These are phyloP conservation scores for Morone saxatilis DNA, from an alignment of 2,113 vertebrate species.

Conservation along the genomic window DNA sequence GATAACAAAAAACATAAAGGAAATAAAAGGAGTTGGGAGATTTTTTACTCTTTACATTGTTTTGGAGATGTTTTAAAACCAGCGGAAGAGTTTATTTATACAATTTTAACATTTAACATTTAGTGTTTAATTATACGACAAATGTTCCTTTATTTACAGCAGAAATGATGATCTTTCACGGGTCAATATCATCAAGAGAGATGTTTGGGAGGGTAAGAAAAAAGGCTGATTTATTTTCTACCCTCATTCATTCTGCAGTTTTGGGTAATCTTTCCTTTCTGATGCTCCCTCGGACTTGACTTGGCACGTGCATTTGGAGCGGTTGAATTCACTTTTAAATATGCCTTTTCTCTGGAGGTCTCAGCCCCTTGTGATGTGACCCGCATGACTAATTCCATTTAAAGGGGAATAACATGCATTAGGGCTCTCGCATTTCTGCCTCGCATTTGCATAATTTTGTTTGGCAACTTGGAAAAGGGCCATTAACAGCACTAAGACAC, in stretches of 20 bases:
- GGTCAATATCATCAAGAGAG: background rate
- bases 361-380: constrained; percentile 77
- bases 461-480: constrained; percentile 80
- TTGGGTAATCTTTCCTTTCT: constrained; percentile 30
- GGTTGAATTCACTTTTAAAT: constrained; percentile 80
- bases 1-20: constrained; percentile 6
- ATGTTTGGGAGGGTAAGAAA: background rate
- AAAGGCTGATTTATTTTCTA: constrained; percentile 16
- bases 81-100: background rate
- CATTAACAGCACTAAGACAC: constrained; percentile 72
- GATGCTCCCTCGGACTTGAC: constrained; percentile 37
- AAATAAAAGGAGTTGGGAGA: background rate
- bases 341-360: constrained; percentile 76
- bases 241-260: constrained; percentile 28
- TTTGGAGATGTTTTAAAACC: background rate
- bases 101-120: background rate
- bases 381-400: constrained; percentile 83
- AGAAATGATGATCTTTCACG: background rate
- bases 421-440: constrained; percentile 68
- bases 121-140: background rate
- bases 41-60: constrained; percentile 2
- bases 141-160: background rate
- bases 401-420: constrained; percentile 81
- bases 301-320: constrained; percentile 56
- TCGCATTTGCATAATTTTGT: constrained; percentile 83